Percentiles rank a stretch among this genome's conserved stretches.
phyloP scores from a whole-genome alignment of 2,888 invertebrate species.

The Mythimna albipuncta region DNA sequence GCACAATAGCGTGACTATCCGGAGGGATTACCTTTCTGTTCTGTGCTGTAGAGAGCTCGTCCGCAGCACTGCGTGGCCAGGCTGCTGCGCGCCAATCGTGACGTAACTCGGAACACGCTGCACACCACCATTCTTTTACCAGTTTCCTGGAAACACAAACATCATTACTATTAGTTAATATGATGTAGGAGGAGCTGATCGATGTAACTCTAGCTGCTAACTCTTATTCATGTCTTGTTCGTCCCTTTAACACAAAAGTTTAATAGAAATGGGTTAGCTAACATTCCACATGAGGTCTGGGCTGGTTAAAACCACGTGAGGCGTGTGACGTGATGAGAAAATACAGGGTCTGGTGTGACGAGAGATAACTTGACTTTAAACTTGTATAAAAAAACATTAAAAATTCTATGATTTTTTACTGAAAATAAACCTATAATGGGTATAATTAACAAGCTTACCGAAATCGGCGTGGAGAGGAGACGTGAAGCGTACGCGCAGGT shows the following conservation, averaged over 20 bases:
- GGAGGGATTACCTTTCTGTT: slow-evolving; percentile 65
- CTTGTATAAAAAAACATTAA: neutral
- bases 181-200: neutral
- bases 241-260: neutral
- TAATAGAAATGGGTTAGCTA: neutral
- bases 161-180: neutral
- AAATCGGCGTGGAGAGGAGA: slow-evolving; percentile 4
- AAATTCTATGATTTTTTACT: neutral
- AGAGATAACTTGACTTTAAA: neutral
- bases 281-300: neutral
- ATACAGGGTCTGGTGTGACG: neutral
- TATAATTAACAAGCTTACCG: slow-evolving; percentile 43
- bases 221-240: too few species aligned
- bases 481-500: slow-evolving; percentile 44
- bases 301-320: too few species aligned
- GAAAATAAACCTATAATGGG: neutral
- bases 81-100: slow-evolving; percentile 61
- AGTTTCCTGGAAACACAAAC: slow-evolving; percentile 38
- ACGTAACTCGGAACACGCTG: slow-evolving; percentile 69
- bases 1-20: neutral
- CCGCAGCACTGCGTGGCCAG: slow-evolving; percentile 68
- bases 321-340: neutral
- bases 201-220: neutral
- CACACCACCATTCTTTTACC: slow-evolving; percentile 70
- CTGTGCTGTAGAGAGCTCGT: slow-evolving; percentile 74